These are phyloP conservation scores for Ailurus styani DNA, from an alignment of 2,113 vertebrate species.

Conservation along the genomic window DNA sequence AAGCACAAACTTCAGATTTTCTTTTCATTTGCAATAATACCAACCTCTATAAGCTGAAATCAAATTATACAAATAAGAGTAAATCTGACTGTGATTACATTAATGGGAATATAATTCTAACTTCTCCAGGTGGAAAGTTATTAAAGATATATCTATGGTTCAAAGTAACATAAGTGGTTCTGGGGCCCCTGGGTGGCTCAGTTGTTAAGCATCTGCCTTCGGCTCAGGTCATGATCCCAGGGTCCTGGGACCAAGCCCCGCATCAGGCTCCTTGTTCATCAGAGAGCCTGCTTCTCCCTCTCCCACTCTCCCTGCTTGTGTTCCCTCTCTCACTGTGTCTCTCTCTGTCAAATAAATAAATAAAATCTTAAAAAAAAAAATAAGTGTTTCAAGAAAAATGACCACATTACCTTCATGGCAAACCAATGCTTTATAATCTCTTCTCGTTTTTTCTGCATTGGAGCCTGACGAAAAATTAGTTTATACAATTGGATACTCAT, in stretches of 20 bases:
- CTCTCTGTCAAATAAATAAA: no score
- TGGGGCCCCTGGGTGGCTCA: no score
- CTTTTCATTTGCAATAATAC: background rate
- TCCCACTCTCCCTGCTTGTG: no score
- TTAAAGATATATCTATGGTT: background rate
- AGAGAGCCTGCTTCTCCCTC: no score
- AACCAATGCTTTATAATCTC: background rate
- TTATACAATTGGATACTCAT: rapidly evolving
- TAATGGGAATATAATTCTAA: background rate
- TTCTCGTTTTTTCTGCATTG: background rate
- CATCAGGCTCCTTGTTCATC: no score
- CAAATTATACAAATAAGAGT: background rate
- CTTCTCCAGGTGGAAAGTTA: background rate
- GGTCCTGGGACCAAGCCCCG: no score
- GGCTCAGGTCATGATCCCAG: no score
- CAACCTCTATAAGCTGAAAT: background rate
- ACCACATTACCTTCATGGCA: background rate
- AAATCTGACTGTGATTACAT: background rate
- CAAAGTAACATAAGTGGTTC: background rate
- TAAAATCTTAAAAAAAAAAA: no score
- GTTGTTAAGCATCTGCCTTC: no score
- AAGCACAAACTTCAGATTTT: background rate
- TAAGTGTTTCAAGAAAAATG: background rate
- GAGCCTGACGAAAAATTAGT: background rate
- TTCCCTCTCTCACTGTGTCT: no score